Evolutionary conservation across 2,888 invertebrate species (phyloP), one percentile per base, ranked within the genome.

Genomic region (Pinctada fucata): DNA sequence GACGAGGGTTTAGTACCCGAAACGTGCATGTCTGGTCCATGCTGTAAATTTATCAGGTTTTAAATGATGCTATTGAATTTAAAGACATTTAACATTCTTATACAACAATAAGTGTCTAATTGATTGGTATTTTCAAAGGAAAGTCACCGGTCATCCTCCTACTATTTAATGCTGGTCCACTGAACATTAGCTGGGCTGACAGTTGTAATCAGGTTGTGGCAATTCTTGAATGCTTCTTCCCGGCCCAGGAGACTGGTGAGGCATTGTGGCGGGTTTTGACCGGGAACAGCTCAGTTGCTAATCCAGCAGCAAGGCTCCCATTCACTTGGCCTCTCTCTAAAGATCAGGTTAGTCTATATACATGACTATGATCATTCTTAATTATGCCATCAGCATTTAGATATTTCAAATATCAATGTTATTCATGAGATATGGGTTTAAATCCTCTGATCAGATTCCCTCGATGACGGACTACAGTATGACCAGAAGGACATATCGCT

Each of bases 171-270:
- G 90, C 87, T 16, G 90, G 90, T 16, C 90, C 91, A 0, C 67
- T 91, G 47, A 89, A 91, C 74, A 84, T 91, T n/a, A 82, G 84
- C 1, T 81, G 84, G 81, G 83, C 88, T 16, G 87, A 86, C 5
- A 72, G 72, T 13, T 79, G 76, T n/a, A 74, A 81, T 3, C 76
- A 79, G 16, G 86, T 91, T 2, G 75, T 70, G 0, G 87, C 87
- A 50, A 90, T 91, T 68, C 50, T 91, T 4, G 86, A 88, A 76
- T 89, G 90, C 72, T 90, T 89, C 80, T 90, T 90, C 80, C 91
- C 92, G 3, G 91, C 89, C 3, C 91, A 91, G 82, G 82, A 88
- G 0, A 85, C 90, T 3, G 92, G 92, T 0, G 86, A 83, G 16
- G 91, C 91, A 2, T 76, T 92, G 8, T 80, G 79, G 31, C 81